phyloP scores from a whole-genome alignment of 2,888 invertebrate genomes.

The Balanococcus diminutus region DNA sequence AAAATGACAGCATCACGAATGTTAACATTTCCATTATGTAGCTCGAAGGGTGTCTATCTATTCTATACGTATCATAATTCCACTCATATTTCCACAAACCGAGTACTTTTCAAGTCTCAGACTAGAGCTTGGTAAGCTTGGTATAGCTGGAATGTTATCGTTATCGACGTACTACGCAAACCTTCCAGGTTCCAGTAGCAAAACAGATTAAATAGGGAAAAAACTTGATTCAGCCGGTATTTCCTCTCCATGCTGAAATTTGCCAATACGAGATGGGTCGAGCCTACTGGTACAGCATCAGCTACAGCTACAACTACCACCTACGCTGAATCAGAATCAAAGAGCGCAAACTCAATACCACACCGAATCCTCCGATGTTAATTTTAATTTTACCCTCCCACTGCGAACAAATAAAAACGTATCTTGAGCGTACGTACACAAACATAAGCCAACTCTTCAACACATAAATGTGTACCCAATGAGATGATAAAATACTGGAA shows the following conservation, averaged over 20 bases:
- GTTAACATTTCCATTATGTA: background rate
- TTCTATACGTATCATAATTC: background rate
- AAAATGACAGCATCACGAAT: background rate
- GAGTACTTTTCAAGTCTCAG: too few relatives aligned
- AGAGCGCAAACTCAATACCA: conserved; percentile 18
- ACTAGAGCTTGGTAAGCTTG: too few relatives aligned
- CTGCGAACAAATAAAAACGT: conserved; percentile 18
- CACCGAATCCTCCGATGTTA: conserved; percentile 1
- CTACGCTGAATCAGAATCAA: background rate
- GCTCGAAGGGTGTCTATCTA: background rate
- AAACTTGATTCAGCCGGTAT: background rate
- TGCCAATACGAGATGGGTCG: background rate
- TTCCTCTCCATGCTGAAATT: background rate
- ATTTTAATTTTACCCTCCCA: conserved; percentile 37
- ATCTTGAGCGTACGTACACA: background rate
- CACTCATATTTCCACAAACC: background rate
- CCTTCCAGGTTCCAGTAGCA: background rate
- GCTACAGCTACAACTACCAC: background rate
- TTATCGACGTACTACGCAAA: background rate
- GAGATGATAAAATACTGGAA: background rate
- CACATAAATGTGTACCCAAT: background rate
- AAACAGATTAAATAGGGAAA: too few relatives aligned
- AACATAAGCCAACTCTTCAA: background rate
- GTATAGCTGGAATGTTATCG: too few relatives aligned
- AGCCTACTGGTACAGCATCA: background rate